Conservation (phyloP, 2,888 invertebrate genomes). For the Argyresthia albistria region DNA sequence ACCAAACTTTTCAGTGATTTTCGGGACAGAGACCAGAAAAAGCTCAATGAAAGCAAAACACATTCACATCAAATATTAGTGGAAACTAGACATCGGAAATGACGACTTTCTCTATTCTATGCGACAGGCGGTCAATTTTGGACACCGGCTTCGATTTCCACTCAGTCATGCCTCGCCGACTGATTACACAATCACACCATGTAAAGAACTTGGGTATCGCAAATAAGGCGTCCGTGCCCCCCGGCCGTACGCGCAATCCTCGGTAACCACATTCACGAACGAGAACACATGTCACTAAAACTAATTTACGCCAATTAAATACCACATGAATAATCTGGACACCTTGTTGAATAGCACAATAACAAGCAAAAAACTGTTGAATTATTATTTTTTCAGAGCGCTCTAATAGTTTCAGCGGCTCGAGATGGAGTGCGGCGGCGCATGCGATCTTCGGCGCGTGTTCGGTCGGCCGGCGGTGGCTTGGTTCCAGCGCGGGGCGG, state of each 20-base stretch:
- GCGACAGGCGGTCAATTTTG: constrained; percentile 22
- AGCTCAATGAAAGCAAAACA: constrained; percentile 23
- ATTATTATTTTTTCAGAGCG: constrained; percentile 37
- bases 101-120: constrained; percentile 40
- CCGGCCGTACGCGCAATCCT: not conserved
- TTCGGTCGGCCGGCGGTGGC: not conserved
- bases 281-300: constrained; percentile 1
- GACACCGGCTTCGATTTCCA: constrained; percentile 18
- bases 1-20: too few species aligned
- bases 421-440: constrained; percentile 40
- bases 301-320: not conserved
- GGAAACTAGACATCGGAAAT: constrained; percentile 33
- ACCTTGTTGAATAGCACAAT: too few species aligned
- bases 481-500: constrained; percentile 13
- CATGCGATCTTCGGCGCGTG: constrained; percentile 12
- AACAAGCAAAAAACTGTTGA: constrained; percentile 14
- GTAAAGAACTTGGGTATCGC: constrained; percentile 2
- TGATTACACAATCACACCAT: constrained; percentile 14
- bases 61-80: constrained; percentile 29
- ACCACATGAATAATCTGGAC: too few species aligned
- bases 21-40: not conserved
- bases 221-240: not conserved
- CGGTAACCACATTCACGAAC: not conserved
- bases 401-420: constrained; percentile 41
- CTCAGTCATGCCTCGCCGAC: constrained; percentile 9